phyloP scores from a whole-genome alignment of 2,888 invertebrate genomes.

The Cantharis rufa region DNA sequence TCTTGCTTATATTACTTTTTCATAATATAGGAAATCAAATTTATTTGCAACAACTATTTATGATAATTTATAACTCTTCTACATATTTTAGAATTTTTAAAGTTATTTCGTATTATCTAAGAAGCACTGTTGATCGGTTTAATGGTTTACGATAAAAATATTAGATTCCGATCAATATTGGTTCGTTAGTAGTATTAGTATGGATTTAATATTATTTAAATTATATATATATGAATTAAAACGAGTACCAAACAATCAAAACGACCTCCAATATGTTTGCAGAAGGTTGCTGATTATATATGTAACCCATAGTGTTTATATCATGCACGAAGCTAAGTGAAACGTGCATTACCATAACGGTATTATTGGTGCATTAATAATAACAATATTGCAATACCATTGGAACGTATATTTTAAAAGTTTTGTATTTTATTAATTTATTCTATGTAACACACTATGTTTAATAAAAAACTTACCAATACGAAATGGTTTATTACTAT shows the following conservation, averaged over 20 bases:
- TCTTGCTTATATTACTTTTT: not conserved
- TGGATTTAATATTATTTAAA: not conserved
- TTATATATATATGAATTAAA: not conserved
- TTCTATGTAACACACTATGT: not conserved
- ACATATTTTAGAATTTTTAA: not conserved
- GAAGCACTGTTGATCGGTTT: not conserved
- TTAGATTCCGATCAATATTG: not conserved
- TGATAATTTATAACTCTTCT: not conserved
- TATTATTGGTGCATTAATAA: slow-evolving; percentile 14
- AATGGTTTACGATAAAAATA: not conserved
- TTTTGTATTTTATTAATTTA: not conserved
- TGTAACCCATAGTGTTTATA: slow-evolving; percentile 12
- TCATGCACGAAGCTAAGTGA: slow-evolving; percentile 10
- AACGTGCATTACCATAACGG: slow-evolving; percentile 27
- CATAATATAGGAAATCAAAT: not conserved
- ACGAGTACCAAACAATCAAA: slow-evolving; percentile 9
- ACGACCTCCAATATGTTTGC: slow-evolving; percentile 11
- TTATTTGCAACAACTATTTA: not conserved
- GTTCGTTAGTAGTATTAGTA: not conserved
- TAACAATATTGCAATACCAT: slow-evolving; percentile 7
- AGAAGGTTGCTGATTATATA: slow-evolving; percentile 18
- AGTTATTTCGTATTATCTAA: not conserved
- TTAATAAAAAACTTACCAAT: not conserved
- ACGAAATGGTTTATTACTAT: not conserved
- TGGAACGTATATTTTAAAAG: not conserved